Conservation (phyloP, 2,888 invertebrate genomes). For the Acronicta aceris region DNA sequence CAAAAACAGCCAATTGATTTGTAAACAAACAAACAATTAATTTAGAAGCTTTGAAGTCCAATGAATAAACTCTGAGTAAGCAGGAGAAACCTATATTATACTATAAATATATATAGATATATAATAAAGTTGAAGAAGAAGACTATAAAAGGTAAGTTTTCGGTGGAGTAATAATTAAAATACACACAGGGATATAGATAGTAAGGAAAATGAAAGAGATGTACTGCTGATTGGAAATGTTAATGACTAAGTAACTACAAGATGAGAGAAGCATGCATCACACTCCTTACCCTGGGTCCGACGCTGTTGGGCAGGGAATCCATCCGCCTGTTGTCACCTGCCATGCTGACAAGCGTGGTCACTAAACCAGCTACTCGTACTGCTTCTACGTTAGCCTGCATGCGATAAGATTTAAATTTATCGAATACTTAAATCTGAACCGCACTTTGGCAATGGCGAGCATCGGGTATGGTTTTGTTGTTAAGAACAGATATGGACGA, state of each 20-base stretch:
- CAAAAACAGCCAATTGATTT: conserved; percentile 21
- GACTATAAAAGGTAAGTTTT: neutral
- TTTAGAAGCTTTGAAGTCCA: conserved; percentile 21
- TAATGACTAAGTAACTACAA: conserved; percentile 36
- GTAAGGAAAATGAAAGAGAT: neutral
- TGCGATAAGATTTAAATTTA: conserved; percentile 88
- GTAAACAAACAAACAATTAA: neutral
- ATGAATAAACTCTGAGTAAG: conserved; percentile 9
- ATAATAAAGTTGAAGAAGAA: neutral
- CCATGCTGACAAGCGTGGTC: conserved; percentile 95
- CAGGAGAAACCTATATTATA: conserved; percentile 6
- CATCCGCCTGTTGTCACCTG: conserved; percentile 90
- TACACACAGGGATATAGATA: neutral
- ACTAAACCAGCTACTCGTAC: conserved; percentile 95
- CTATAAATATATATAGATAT: neutral
- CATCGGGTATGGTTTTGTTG: conserved; percentile 46
- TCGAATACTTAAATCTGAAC: conserved; percentile 69
- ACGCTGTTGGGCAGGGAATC: conserved; percentile 86
- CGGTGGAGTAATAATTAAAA: neutral
- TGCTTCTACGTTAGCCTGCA: conserved; percentile 94
- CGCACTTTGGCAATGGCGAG: conserved; percentile 57
- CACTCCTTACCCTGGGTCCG: conserved; percentile 85
- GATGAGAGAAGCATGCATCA: conserved; percentile 63
- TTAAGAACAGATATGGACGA: conserved; percentile 57
- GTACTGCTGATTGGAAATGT: conserved; percentile 17